Base-by-base conservation (phyloP, 2,888 invertebrate genomes). In the Phrixothrix hirtus region DNA sequence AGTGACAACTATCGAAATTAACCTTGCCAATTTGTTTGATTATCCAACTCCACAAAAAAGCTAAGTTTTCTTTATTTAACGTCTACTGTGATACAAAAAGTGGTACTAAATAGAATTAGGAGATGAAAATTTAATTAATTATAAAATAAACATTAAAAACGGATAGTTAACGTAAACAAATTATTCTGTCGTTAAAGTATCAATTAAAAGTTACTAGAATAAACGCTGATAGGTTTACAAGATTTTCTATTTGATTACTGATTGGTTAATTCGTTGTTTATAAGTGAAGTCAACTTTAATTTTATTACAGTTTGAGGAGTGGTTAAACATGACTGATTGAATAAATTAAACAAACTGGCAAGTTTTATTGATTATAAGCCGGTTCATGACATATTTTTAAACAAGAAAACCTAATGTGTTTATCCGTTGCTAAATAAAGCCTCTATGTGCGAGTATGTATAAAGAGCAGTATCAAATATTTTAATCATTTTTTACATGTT, bases 241-340 rank as follows among this genome's bases (percentile, higher is more conserved):
- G 30, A 46, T 16, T 31, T 25, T 26, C 32, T 31, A 10, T 27
- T 45, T 39, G 47, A 39, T 39, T 39, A 39, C 16, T 15, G 38
- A 39, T 39, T 39, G 39, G 47, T 13, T 29, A 32, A 39, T 15
- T 38, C 21, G 47, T 34, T n/a, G 46, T 9, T 15, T 38, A 34
- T 32, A 10, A 25, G 21, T 39, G 30, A 37, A 47, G 10, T 25
- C 34, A 32, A 14, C 39, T 39, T 34, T 32, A 38, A 47, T 47
- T 39, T 46, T 44, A 10, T 35, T 44, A 44, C 35, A 35, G 30
- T 37, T 47, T 39, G 47, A 47, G 47, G 39, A 38, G 47, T 47
- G 47, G 47, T 47, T 47, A 47, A 5, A 21, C 47, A 15, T 39
- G 39, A 47, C 38, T 47, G 38, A 47, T 47, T 38, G 47, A 47